Base-by-base conservation (phyloP, 2,113 vertebrate species). In the Centropus unirufus region DNA sequence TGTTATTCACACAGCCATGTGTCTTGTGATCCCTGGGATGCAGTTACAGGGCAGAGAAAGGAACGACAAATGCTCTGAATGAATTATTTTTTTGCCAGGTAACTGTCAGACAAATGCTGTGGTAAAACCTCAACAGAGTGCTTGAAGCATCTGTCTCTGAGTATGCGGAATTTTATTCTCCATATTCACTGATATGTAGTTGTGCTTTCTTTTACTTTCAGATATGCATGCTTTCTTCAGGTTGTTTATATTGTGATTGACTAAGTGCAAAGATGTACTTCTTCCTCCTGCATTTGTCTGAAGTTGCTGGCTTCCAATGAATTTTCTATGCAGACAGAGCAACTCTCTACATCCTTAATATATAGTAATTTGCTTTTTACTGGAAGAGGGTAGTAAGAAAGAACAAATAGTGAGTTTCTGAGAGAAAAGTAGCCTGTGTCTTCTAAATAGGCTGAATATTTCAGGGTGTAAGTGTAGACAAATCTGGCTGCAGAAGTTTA, bases 61-160 rank as follows among this genome's bases (percentile, higher is more conserved):
- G 66, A 52, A 63, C 8, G 34, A 19, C 5, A 49, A 84, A 7
- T 76, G 42, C 40, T 75, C 46, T 26, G 49, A 26, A 58, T 40
- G 46, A 36, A 66, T 62, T 77, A 36, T 69, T 83, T 10, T 39
- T 87, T 83, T 77, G 29, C 51, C 24, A 59, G 14, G 23, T 73
- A 34, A n/a, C 19, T 40, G 42, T 62, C 54, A 70, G 42, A 58
- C 10, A 85, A 92, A 91, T 20, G 59, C 26, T 69, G 12, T n/a
- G 34, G 32, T 42, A 47, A 77, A 85, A 8, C 12, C 36, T 79
- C 49, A 49, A 7, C 32, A 24, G 39, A 59, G 36, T 73, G 22
- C 49, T 90, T 0, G 0, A 54, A 87, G 22, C 58, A 78, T 40
- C 51, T 70, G 0, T 63, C n/a, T 69, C 46, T 0, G 3, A 69